A percentile compares a stretch with the other conserved stretches of the same genome.
Conservation (phyloP, 2,888 invertebrate species). For the Agrotis clavis region DNA sequence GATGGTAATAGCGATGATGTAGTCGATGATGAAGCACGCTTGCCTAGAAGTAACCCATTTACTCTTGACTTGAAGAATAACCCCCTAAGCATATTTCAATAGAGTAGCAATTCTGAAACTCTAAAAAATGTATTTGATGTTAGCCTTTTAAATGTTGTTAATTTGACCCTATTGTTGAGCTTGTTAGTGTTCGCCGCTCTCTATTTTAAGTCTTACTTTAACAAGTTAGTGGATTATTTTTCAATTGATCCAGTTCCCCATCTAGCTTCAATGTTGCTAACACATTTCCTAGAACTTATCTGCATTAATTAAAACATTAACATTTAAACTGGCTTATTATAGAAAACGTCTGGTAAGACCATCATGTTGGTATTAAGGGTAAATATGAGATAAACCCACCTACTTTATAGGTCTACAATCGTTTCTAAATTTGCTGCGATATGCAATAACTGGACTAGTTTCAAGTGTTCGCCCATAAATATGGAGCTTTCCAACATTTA, state of each 20-base stretch:
- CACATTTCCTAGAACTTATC: conserved; percentile 1
- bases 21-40: too few relatives aligned
- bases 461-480: conserved; percentile 64
- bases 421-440: conserved; percentile 60
- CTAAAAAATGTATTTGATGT: too few relatives aligned
- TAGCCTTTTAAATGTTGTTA: too few relatives aligned
- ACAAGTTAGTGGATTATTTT: too few relatives aligned
- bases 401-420: conserved; percentile 50
- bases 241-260: neutral
- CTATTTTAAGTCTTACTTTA: neutral
- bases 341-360: conserved; percentile 17
- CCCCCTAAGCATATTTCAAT: neutral
- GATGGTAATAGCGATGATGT: too few relatives aligned
- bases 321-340: conserved; percentile 19
- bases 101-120: neutral
- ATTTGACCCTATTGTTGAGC: too few relatives aligned
- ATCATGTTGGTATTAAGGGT: conserved; percentile 2
- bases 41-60: too few relatives aligned
- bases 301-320: conserved; percentile 18
- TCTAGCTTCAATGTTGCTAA: neutral
- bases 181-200: neutral
- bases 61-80: too few relatives aligned
- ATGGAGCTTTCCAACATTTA: conserved; percentile 68
- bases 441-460: conserved; percentile 67
- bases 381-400: conserved; percentile 33